These are phyloP conservation scores for Pseudorectes ferrugineus DNA, from an alignment of 2,113 vertebrate species.

Conservation along the genomic window DNA sequence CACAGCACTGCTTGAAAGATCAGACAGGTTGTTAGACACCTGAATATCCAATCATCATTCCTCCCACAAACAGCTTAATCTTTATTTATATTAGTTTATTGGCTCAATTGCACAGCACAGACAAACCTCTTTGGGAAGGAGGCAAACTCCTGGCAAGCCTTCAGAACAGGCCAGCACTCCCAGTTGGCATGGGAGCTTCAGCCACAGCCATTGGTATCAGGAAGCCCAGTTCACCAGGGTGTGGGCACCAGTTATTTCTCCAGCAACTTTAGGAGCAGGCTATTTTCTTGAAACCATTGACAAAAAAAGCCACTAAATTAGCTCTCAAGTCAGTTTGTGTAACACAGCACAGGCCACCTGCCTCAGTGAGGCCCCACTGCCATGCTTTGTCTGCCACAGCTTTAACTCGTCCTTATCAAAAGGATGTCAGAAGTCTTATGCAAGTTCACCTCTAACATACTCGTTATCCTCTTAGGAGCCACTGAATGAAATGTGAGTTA, in stretches of 20 bases:
- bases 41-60: background rate
- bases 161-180: background rate
- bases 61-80: background rate
- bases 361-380: background rate
- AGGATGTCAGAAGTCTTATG: background rate
- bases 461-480: background rate
- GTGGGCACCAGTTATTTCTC: background rate
- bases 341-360: background rate
- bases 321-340: background rate
- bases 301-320: background rate
- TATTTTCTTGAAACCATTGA: background rate
- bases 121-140: background rate
- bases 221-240: background rate
- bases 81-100: background rate
- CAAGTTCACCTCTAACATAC: constrained; percentile 34
- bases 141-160: background rate
- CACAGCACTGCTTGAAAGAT: background rate
- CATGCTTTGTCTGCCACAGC: background rate
- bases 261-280: background rate
- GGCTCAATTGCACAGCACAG: background rate
- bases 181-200: background rate
- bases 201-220: background rate
- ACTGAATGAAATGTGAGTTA: constrained; percentile 49
- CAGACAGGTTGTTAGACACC: background rate
- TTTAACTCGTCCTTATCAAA: constrained; percentile 9